phyloP scores from a whole-genome alignment of 2,113 vertebrate species.

The Elanus axillaris region DNA sequence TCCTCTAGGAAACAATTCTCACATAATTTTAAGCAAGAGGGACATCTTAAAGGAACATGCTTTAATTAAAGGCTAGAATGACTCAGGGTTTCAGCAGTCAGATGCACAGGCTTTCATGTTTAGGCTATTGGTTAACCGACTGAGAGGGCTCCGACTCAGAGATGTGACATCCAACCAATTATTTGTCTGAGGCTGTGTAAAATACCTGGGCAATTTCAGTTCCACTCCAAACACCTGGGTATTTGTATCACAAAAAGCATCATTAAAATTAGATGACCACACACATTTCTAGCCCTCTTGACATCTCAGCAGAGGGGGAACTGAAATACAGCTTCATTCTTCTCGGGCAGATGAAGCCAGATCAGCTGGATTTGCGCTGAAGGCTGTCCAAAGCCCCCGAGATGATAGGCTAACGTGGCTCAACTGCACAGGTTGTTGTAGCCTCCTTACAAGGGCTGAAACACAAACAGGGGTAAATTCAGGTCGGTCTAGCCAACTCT shows the following conservation, averaged over 20 bases:
- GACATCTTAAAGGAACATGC: not conserved
- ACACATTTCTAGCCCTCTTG: not conserved
- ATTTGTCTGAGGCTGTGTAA: not conserved
- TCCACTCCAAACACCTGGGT: not conserved
- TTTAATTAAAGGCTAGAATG: constrained; percentile 38
- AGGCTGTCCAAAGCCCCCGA: not conserved
- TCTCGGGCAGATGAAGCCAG: not conserved
- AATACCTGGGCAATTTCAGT: not conserved
- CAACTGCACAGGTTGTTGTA: not conserved
- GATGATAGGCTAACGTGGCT: not conserved
- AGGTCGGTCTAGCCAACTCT: not conserved
- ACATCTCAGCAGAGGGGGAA: not conserved
- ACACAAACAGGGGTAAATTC: not conserved
- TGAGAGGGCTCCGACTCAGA: not conserved
- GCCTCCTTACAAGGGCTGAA: not conserved
- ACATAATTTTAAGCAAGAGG: not conserved
- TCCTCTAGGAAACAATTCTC: constrained; percentile 16
- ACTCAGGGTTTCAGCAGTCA: constrained; percentile 16
- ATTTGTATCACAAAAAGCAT: not conserved
- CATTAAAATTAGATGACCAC: not conserved
- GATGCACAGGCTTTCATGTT: constrained; percentile 13
- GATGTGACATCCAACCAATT: not conserved
- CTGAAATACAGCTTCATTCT: not conserved
- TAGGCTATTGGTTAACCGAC: not conserved
- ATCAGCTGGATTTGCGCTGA: not conserved